Evolutionary conservation across 2,797 vertebrate genomes (phyloP).

Genomic region (Galaxias olidus): DNA sequence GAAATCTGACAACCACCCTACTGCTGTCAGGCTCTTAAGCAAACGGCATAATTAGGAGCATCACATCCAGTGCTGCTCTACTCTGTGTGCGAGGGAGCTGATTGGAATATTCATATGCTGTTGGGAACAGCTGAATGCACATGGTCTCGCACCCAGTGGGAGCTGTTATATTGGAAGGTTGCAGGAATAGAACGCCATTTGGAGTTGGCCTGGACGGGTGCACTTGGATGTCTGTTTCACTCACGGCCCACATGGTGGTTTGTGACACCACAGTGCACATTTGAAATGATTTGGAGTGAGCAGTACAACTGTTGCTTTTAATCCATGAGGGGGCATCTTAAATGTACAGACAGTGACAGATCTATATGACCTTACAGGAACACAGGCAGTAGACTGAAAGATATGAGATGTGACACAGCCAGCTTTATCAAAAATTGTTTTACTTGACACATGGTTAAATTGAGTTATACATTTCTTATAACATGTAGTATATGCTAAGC

Average conservation of each 20-base stretch:
- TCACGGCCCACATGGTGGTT: slow-evolving; percentile 44
- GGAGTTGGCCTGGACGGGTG: slow-evolving; percentile 49
- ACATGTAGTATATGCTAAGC: too few relatives aligned
- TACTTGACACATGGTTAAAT: neutral
- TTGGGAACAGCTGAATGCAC: slow-evolving; percentile 59
- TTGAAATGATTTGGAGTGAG: slow-evolving; percentile 27
- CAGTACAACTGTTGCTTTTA: slow-evolving; percentile 18
- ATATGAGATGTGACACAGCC: neutral
- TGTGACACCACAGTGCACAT: slow-evolving; percentile 29
- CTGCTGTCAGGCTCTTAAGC: slow-evolving; percentile 25
- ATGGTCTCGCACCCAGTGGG: slow-evolving; percentile 45
- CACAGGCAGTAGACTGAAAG: neutral
- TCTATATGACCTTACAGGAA: slow-evolving; percentile 34
- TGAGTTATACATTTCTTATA: neutral
- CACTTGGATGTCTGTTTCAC: slow-evolving; percentile 34
- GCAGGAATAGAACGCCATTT: slow-evolving; percentile 47
- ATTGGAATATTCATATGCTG: slow-evolving; percentile 61
- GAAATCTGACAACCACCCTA: slow-evolving; percentile 28
- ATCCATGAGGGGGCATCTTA: slow-evolving; percentile 18
- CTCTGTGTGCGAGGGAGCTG: slow-evolving; percentile 39
- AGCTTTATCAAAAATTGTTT: neutral
- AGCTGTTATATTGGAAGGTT: slow-evolving; percentile 32
- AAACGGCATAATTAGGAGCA: slow-evolving; percentile 40
- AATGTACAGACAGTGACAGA: slow-evolving; percentile 26
- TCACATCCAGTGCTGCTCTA: slow-evolving; percentile 16